Evolutionary conservation across 2,113 vertebrate genomes (phyloP).

Genomic region (Panthera uncia): DNA sequence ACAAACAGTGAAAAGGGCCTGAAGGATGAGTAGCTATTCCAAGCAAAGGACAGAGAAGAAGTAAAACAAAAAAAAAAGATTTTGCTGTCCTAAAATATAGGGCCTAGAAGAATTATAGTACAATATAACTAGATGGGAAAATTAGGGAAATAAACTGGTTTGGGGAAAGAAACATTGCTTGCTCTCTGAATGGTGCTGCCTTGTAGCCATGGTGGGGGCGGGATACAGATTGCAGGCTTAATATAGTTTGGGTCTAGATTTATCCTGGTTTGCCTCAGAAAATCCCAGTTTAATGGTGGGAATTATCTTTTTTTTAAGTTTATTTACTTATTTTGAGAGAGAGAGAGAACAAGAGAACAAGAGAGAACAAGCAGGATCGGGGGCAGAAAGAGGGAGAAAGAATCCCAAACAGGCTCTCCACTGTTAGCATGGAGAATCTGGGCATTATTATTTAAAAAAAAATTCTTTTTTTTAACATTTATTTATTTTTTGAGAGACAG

Average conservation of each 20-base stretch:
- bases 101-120: background rate
- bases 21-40: background rate
- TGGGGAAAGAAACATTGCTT: background rate
- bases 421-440: too few relatives aligned
- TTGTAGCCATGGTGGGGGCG: too few relatives aligned
- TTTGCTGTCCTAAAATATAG: background rate
- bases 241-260: background rate
- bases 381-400: too few relatives aligned
- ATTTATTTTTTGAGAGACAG: too few relatives aligned
- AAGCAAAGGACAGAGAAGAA: background rate
- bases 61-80: background rate
- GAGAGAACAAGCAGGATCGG: too few relatives aligned
- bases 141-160: background rate
- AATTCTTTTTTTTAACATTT: too few relatives aligned
- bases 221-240: accelerated
- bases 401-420: too few relatives aligned
- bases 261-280: background rate
- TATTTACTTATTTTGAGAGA: too few relatives aligned
- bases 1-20: background rate
- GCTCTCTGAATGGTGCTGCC: too few relatives aligned
- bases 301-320: background rate
- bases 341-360: too few relatives aligned
- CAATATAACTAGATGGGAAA: background rate
- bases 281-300: background rate
- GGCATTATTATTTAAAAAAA: background rate